phyloP scores from a whole-genome alignment of 2,797 vertebrate species.

The Neostethus bicornis region DNA sequence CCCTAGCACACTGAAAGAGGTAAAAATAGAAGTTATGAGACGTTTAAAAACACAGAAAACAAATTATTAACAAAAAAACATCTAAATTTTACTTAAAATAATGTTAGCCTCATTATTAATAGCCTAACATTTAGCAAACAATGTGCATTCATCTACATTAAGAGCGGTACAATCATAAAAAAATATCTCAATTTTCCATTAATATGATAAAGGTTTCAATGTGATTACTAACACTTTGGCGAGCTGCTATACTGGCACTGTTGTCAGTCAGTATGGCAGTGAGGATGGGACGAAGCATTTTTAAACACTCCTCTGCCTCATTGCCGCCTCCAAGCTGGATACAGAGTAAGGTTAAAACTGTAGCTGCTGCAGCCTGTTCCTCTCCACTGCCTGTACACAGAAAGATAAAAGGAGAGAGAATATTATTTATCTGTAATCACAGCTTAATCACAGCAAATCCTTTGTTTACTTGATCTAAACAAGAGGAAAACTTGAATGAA shows the following conservation, averaged over 20 bases:
- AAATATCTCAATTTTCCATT: too few species aligned
- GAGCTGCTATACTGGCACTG: slow-evolving; percentile 81
- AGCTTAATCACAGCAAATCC: too few species aligned
- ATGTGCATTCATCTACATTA: too few species aligned
- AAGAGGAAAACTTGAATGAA: background rate
- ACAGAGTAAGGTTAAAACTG: slow-evolving; percentile 86
- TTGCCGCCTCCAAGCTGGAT: slow-evolving; percentile 90
- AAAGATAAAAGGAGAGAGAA: background rate
- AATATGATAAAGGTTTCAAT: too few species aligned
- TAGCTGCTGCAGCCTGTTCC: slow-evolving; percentile 89
- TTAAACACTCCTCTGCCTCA: slow-evolving; percentile 89
- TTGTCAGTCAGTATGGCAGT: slow-evolving; percentile 83
- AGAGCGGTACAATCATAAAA: too few species aligned
- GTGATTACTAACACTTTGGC: slow-evolving; percentile 87
- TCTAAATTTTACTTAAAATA: too few species aligned
- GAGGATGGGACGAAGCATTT: slow-evolving; percentile 85
- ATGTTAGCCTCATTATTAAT: too few species aligned
- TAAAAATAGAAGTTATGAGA: slow-evolving; percentile 2
- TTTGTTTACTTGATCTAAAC: too few species aligned
- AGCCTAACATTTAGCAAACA: too few species aligned
- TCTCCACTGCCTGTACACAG: slow-evolving; percentile 84
- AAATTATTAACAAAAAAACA: background rate
- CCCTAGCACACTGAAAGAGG: slow-evolving; percentile 85
- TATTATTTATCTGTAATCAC: too few species aligned
- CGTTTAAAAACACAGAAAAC: background rate